Base-by-base conservation (phyloP, 2,797 vertebrate genomes). In the Acestrorhynchus altus region DNA sequence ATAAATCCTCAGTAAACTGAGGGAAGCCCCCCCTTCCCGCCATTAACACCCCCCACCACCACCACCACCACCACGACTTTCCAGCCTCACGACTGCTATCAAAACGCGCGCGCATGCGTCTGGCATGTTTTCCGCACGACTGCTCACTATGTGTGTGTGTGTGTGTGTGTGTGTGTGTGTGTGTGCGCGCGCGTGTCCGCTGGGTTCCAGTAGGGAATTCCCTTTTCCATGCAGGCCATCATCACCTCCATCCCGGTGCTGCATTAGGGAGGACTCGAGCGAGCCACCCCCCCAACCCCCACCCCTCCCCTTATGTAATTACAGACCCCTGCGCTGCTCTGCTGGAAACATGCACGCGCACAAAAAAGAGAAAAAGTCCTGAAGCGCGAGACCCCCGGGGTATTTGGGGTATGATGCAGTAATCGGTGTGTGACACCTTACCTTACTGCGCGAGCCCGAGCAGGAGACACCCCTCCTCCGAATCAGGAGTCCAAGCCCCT, bases 191-290 rank as follows among this genome's bases (percentile, higher is more conserved):
- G n/a, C 59, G 73, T 61, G 83, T 76, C 87, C 86, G 82, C 88
- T 84, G 88, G 88, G 81, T 89, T 90, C 87, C 89, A 89, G 87
- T 87, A 59, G 92, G 92, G 92, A 90, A 93, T 92, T 90, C 92
- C 92, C 92, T 90, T n/a, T n/a, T 88, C 90, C 89, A 78, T 74
- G 42, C 74, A 47, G 78, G 24, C 77, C 31, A 35, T 35, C 31
- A 35, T 6, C 31, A 35, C 31, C 31, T 42, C 74, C 52, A 79
- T 65, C 75, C 76, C 78, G 73, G 82, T 78, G 79, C 82, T 78
- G 24, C 81, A 76, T 79, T 68, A 67, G 24, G 67, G 31, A 51
- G n/a, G 35, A 73, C 60, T 40, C 16, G 2, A 2, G 31, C 2
- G 6, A 6, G 2, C 31, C 2, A 2, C 31, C 44, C 18, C 11